Evolutionary conservation across 2,888 invertebrate species (phyloP).

Genomic region (Tenthredo distinguenda): DNA sequence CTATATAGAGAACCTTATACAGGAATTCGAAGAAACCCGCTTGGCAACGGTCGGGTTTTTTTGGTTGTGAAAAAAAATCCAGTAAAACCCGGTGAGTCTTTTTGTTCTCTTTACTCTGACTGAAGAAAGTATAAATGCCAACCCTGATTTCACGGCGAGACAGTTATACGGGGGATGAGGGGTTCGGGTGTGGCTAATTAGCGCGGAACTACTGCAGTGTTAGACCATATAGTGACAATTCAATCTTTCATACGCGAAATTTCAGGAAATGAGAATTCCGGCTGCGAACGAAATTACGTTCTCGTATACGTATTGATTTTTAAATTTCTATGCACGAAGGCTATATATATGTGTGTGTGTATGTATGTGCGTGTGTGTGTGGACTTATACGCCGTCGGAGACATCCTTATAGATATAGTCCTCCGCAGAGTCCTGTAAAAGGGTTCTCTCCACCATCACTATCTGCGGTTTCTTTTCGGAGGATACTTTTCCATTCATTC

Average conservation of each 20-base stretch:
- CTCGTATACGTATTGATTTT: not conserved
- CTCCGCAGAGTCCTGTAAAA: not conserved
- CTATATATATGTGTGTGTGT: not conserved
- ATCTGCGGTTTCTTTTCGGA: not conserved
- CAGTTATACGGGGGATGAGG: not conserved
- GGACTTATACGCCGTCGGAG: not conserved
- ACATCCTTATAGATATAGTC: not conserved
- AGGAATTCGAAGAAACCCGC: not conserved
- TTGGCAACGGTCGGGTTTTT: not conserved
- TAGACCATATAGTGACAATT: not conserved
- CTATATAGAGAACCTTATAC: not conserved
- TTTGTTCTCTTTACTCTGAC: not conserved
- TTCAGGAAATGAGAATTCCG: constrained; percentile 10
- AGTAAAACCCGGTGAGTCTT: not conserved
- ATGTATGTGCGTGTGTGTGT: not conserved
- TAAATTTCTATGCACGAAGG: not conserved
- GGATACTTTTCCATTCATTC: not conserved
- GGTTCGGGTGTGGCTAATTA: not conserved
- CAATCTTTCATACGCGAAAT: not conserved
- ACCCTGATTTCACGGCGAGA: not conserved
- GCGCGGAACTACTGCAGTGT: not conserved
- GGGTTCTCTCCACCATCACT: not conserved
- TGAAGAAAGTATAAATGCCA: not conserved
- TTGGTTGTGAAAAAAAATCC: not conserved
- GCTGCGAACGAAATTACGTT: not conserved